Evolutionary conservation across 2,797 vertebrate species (phyloP).

Genomic region (Pagetopsis macropterus): DNA sequence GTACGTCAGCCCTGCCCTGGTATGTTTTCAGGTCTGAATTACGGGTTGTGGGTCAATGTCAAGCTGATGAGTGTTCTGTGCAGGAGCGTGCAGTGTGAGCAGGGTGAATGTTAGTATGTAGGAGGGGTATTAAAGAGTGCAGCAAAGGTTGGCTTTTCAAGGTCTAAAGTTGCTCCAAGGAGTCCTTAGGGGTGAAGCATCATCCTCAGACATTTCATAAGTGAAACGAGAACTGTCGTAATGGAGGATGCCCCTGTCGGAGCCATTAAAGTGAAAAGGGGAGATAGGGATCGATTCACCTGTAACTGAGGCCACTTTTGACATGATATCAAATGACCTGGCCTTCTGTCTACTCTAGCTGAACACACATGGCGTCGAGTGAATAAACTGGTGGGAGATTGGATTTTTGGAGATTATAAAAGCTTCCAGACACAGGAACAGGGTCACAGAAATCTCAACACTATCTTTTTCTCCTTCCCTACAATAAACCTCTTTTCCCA

Average conservation of each 20-base stretch:
- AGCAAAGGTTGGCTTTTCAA: constrained; percentile 53
- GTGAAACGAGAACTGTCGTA: constrained; percentile 65
- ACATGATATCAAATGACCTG: constrained; percentile 82
- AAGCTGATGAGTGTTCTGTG: constrained; percentile 49
- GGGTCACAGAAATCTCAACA: constrained; percentile 3
- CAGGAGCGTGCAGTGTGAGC: constrained; percentile 31
- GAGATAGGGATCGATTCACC: constrained; percentile 80
- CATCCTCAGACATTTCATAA: constrained; percentile 68
- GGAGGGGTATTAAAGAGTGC: constrained; percentile 56
- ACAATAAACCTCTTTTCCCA: constrained; percentile 24
- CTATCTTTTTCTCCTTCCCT: constrained; percentile 8
- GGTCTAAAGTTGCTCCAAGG: constrained; percentile 62
- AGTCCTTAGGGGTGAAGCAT: constrained; percentile 59
- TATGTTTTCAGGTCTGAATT: constrained; percentile 65
- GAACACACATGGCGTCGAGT: constrained; percentile 37
- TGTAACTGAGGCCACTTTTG: constrained; percentile 76
- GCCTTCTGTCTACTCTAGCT: constrained; percentile 52
- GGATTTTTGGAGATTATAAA: constrained; percentile 45
- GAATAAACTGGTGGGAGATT: constrained; percentile 35
- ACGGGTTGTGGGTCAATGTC: constrained; percentile 62
- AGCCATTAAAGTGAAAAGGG: constrained; percentile 68
- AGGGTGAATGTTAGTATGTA: constrained; percentile 43
- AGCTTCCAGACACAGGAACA: constrained; percentile 1
- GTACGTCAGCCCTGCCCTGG: constrained; percentile 30
- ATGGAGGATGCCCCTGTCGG: constrained; percentile 63